Evolutionary conservation across 2,888 invertebrate species (phyloP).

Genomic region (Agrotis clavis): DNA sequence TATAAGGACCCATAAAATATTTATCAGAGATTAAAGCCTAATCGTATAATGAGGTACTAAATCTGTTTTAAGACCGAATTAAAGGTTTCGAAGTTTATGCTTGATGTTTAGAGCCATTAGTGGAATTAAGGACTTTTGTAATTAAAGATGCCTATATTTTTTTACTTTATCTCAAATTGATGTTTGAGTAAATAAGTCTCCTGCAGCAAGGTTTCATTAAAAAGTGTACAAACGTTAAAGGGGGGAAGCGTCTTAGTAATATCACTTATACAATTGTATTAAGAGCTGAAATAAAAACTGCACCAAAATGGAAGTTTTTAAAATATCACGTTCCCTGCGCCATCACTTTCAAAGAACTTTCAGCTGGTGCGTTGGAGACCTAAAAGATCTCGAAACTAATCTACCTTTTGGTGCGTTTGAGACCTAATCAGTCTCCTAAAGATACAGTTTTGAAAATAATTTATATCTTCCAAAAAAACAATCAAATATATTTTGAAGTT

Average conservation of each 20-base stretch:
- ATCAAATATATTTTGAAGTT: too few relatives aligned
- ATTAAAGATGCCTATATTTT: not conserved
- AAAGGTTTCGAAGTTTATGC: constrained; percentile 31
- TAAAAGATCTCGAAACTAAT: too few relatives aligned
- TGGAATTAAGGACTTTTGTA: constrained; percentile 18
- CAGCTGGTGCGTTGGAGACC: too few relatives aligned
- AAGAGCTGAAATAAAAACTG: too few relatives aligned
- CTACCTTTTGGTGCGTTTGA: too few relatives aligned
- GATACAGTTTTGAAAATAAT: too few relatives aligned
- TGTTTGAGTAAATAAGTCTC: not conserved
- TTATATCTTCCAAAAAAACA: too few relatives aligned
- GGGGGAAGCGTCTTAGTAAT: not conserved
- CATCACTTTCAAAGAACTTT: too few relatives aligned
- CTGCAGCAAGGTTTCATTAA: not conserved
- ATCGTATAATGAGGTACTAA: constrained; percentile 57
- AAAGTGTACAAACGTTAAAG: not conserved
- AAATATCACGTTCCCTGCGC: too few relatives aligned
- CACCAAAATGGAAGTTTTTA: too few relatives aligned
- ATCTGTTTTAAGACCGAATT: constrained; percentile 47
- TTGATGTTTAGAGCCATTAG: constrained; percentile 34
- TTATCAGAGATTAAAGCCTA: constrained; percentile 47
- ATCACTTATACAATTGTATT: not conserved
- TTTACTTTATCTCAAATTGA: not conserved
- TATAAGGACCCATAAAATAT: constrained; percentile 49
- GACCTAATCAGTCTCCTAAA: too few relatives aligned